phyloP scores from a whole-genome alignment of 2,888 invertebrate genomes.

The Nudaria mundana region DNA sequence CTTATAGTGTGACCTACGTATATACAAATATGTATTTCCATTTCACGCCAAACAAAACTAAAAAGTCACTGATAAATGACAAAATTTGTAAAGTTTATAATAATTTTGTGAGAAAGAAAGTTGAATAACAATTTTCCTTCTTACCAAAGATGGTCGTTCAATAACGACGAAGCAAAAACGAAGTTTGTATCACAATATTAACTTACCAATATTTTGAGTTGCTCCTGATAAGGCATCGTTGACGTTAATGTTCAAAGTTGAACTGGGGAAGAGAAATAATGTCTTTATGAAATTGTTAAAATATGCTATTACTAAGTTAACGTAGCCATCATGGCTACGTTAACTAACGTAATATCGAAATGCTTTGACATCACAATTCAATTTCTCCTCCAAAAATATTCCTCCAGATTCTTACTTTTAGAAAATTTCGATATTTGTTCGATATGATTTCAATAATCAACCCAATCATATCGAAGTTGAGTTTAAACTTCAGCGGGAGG shows the following conservation, averaged over 20 bases:
- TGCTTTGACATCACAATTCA: too few species aligned
- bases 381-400: too few species aligned
- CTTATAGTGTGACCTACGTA: too few species aligned
- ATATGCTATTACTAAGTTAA: too few species aligned
- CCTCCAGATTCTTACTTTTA: too few species aligned
- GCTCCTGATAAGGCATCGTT: slow-evolving; percentile 42
- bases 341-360: too few species aligned
- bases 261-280: slow-evolving; percentile 48
- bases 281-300: background rate
- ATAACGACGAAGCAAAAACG: slow-evolving; percentile 45
- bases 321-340: too few species aligned
- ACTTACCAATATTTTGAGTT: slow-evolving; percentile 51
- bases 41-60: slow-evolving; percentile 18
- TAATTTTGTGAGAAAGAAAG: slow-evolving; percentile 27
- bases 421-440: too few species aligned
- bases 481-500: too few species aligned
- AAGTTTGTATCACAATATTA: slow-evolving; percentile 39
- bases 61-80: slow-evolving; percentile 27
- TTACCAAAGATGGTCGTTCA: slow-evolving; percentile 21
- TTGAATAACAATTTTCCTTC: slow-evolving; percentile 38
- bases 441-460: too few species aligned
- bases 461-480: too few species aligned
- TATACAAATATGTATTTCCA: too few species aligned
- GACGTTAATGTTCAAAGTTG: slow-evolving; percentile 50
- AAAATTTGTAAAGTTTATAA: slow-evolving; percentile 49